These are phyloP conservation scores for Andricus curvator DNA, from an alignment of 2,888 invertebrate genomes.

Conservation along the genomic window DNA sequence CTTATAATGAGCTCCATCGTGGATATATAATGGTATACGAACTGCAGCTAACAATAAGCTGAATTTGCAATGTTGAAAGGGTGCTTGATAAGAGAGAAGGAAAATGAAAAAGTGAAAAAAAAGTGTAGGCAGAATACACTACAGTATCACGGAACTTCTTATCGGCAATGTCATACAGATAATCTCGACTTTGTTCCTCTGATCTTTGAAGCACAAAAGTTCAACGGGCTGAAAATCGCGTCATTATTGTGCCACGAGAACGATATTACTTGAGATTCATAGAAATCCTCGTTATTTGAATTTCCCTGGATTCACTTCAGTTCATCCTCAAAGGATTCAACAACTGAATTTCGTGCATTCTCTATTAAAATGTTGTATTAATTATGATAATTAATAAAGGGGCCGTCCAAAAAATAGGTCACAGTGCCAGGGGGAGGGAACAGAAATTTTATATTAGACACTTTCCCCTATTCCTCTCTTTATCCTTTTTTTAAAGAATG, in stretches of 20 bases:
- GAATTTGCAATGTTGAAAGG: not conserved
- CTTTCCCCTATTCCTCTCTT: too few species aligned
- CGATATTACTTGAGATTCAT: not conserved
- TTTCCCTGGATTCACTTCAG: not conserved
- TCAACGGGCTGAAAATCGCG: slow-evolving; percentile 24
- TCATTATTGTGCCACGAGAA: not conserved
- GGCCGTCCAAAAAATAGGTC: too few species aligned
- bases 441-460: too few species aligned
- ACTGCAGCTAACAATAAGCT: slow-evolving; percentile 4
- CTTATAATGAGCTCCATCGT: not conserved
- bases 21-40: not conserved
- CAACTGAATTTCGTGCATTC: not conserved
- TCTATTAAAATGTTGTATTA: not conserved
- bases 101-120: not conserved
- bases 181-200: slow-evolving; percentile 21
- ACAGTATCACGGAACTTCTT: slow-evolving; percentile 4
- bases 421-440: too few species aligned
- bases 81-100: slow-evolving; percentile 17
- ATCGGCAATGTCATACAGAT: slow-evolving; percentile 8
- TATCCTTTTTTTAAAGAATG: too few species aligned
- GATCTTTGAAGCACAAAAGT: slow-evolving; percentile 19
- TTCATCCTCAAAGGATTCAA: not conserved
- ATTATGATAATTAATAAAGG: not conserved
- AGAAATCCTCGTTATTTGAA: not conserved
- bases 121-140: not conserved